These are phyloP conservation scores for Mobula hypostoma DNA, from an alignment of 2,113 vertebrate genomes.

Conservation along the genomic window DNA sequence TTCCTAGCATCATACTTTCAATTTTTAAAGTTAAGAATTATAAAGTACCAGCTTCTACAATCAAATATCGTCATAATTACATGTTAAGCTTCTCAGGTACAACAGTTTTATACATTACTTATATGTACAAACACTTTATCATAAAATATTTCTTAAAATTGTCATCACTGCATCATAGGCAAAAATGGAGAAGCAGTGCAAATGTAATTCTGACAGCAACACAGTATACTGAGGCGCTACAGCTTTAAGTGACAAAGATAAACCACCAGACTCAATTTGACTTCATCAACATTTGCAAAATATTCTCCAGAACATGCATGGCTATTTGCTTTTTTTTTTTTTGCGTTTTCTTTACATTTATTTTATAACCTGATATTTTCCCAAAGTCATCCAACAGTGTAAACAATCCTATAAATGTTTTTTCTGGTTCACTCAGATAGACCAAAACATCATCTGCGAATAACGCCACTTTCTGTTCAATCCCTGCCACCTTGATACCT, in stretches of 20 bases:
- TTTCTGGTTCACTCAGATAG: too few relatives aligned
- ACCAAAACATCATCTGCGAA: too few relatives aligned
- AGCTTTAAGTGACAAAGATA: background rate
- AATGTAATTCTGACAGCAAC: background rate
- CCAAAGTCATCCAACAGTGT: too few relatives aligned
- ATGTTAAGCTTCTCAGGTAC: background rate
- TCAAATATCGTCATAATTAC: background rate
- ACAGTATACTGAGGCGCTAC: background rate
- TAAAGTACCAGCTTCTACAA: background rate
- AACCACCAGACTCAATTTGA: background rate
- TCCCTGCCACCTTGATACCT: too few relatives aligned
- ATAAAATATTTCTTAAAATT: background rate
- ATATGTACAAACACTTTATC: background rate
- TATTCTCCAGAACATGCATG: background rate
- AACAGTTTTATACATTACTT: background rate
- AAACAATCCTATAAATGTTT: too few relatives aligned
- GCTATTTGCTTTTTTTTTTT: too few relatives aligned
- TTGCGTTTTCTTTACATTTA: too few relatives aligned
- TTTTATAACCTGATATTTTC: too few relatives aligned
- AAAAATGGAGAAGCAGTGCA: background rate
- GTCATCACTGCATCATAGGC: background rate
- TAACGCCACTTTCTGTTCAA: too few relatives aligned
- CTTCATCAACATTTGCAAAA: background rate
- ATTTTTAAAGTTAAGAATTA: background rate
- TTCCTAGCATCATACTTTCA: too few relatives aligned